phyloP scores from a whole-genome alignment of 2,797 vertebrate genomes.

The Bradypodion pumilum region DNA sequence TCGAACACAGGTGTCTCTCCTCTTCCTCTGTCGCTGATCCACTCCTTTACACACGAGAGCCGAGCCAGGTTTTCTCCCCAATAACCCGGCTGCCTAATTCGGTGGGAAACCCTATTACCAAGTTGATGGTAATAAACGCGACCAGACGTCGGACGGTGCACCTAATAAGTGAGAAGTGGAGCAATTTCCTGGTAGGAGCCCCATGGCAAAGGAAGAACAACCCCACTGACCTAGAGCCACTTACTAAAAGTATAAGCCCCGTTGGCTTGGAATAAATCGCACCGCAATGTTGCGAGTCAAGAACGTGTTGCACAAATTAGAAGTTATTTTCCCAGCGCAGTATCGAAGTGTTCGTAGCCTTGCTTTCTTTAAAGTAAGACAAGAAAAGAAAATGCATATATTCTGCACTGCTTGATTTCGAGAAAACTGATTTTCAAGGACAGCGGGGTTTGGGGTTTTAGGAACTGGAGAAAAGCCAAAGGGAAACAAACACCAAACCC shows the following conservation, averaged over 20 bases:
- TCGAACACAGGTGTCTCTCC: not conserved
- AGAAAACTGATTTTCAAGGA: not conserved
- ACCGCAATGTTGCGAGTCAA: not conserved
- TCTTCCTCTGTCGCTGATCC: not conserved
- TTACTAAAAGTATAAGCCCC: too few species aligned
- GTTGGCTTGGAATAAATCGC: not conserved
- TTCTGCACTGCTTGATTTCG: not conserved
- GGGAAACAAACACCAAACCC: too few species aligned
- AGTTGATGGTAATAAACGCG: too few species aligned
- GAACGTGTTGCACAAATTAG: not conserved
- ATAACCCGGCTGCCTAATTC: not conserved
- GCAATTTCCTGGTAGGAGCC: not conserved
- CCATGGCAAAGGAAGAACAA: too few species aligned
- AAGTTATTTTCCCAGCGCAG: not conserved
- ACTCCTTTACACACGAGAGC: not conserved
- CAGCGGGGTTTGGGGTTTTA: not conserved
- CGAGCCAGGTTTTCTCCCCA: not conserved
- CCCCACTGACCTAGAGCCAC: too few species aligned
- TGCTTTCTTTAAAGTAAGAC: not conserved
- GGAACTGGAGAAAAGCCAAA: not conserved
- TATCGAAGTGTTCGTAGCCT: not conserved
- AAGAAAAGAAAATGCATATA: too few species aligned
- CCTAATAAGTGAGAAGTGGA: not conserved
- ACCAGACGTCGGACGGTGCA: too few species aligned
- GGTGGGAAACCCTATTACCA: too few species aligned